Percentiles rank a stretch among this genome's conserved stretches.
phyloP scores from a whole-genome alignment of 2,888 invertebrate genomes.

The Myopa tessellatipennis region DNA sequence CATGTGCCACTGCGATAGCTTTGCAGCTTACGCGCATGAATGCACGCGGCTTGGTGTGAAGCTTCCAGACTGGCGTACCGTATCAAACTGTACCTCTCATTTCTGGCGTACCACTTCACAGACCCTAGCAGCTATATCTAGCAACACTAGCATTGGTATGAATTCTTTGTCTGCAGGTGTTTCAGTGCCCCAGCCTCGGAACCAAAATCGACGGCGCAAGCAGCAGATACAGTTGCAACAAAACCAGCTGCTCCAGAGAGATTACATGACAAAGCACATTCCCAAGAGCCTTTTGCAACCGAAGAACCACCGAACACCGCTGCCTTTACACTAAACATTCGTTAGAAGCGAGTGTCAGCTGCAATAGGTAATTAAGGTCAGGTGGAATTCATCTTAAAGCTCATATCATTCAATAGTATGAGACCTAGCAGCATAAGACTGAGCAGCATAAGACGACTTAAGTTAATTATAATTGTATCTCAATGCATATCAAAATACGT shows the following conservation, averaged over 20 bases:
- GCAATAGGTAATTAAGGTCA: no score
- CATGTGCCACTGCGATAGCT: constrained; percentile 89
- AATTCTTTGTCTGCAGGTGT: neutral
- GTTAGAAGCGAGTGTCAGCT: neutral
- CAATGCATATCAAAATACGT: no score
- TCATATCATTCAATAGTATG: no score
- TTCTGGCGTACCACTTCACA: constrained; percentile 51
- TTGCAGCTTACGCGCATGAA: constrained; percentile 89
- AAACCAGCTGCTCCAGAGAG: constrained; percentile 55
- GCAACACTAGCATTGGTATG: constrained; percentile 43
- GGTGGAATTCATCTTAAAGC: no score
- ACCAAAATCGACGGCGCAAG: constrained; percentile 49
- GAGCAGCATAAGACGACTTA: no score
- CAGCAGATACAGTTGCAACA: constrained; percentile 51
- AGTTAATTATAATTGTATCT: no score
- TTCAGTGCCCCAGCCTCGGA: constrained; percentile 46
- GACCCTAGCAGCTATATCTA: constrained; percentile 24
- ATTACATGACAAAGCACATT: constrained; percentile 64
- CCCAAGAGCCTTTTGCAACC: constrained; percentile 64
- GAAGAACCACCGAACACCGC: constrained; percentile 67
- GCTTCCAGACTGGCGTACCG: constrained; percentile 78
- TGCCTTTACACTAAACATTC: constrained; percentile 62
- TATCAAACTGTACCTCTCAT: constrained; percentile 73
- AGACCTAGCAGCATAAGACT: no score
- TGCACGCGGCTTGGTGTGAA: constrained; percentile 83